A percentile compares a stretch with the other conserved stretches of the same genome.
Conservation (phyloP, 2,113 vertebrate species). For the Amphilophus citrinellus region DNA sequence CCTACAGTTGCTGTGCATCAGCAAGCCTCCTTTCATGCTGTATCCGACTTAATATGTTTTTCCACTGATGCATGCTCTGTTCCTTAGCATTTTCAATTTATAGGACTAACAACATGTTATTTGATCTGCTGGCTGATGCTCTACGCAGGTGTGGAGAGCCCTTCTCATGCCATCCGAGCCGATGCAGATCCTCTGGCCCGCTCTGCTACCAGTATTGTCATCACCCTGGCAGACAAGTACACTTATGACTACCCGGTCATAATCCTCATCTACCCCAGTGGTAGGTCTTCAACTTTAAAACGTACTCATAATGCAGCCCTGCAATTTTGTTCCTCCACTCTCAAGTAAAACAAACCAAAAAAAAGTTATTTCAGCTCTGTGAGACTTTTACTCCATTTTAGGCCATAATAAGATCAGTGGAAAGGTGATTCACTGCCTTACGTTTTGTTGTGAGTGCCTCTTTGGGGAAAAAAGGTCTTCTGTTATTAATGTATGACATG, state of each 20-base stretch:
- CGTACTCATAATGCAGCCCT: background rate
- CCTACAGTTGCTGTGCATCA: background rate
- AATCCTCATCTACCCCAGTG: slow-evolving; percentile 94
- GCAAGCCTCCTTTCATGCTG: background rate
- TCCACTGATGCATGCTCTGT: background rate
- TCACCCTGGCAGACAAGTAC: slow-evolving; percentile 94
- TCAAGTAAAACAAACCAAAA: slow-evolving; percentile 10
- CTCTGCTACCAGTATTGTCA: slow-evolving; percentile 89
- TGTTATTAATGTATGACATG: slow-evolving; percentile 40
- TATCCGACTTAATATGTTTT: background rate
- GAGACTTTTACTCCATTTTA: slow-evolving; percentile 4
- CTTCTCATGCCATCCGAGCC: slow-evolving; percentile 92
- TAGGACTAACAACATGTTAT: slow-evolving; percentile 20
- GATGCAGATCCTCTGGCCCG: slow-evolving; percentile 89
- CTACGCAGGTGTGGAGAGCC: slow-evolving; percentile 92
- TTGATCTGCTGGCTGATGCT: slow-evolving; percentile 29
- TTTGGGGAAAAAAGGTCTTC: background rate
- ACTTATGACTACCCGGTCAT: slow-evolving; percentile 94
- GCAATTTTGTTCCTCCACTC: background rate
- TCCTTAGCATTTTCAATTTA: background rate
- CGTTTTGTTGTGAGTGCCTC: slow-evolving; percentile 24
- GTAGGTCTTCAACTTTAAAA: slow-evolving; percentile 76
- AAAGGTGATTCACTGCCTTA: slow-evolving; percentile 40
- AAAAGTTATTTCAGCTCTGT: background rate
- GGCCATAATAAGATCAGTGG: slow-evolving; percentile 49